Evolutionary conservation across 2,888 invertebrate species (phyloP), one percentile per base, ranked within the genome.

Genomic region (Lasius fuliginosus): DNA sequence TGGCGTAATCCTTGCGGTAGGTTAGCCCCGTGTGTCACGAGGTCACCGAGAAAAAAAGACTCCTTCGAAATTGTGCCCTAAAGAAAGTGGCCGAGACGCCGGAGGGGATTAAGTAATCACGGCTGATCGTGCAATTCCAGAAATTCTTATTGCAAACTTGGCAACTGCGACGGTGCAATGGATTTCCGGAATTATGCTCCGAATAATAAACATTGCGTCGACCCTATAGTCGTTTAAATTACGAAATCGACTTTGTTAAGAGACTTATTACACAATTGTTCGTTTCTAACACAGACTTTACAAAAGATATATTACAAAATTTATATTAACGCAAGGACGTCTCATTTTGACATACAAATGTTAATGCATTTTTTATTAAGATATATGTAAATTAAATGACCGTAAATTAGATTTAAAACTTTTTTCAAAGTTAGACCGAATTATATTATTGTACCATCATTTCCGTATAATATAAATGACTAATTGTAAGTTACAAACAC

Each of bases 1-100:
- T 88, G 85, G 86, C 88, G 91, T 87, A 88, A 90, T 86, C 65
- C 82, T 88, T 87, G 88, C 83, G 82, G 89, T 87, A 84, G 89
- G 82, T 89, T 87, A 84, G 85, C 27, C 73, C 49, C 73, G 65
- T 40, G 65, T 40, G 62, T 60, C 79, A n/a, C 40, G 74, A 67
- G 68, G 79, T 67, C 68, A 64, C 42, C 33, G 75, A 49, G 65
- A 46, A 82, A 75, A 73, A 69, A 79, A 68, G 46, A 71, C 36
- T 71, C 12, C 4, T 33, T 60, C 11, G 79, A 71, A 46, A 60
- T 79, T 60, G 58, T 58, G 71, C 71, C 60, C 81, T 58, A 75
- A 53, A 86, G 81, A 85, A 86, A 85, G 83, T 79, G 77, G 64
- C 46, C 75, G 79, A 73, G 33, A 33, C 18, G 64, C 30, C 53